Conservation (phyloP, 30 jellyfish, hydroid and myxozoan genomes). For the Morbakka virulenta region DNA sequence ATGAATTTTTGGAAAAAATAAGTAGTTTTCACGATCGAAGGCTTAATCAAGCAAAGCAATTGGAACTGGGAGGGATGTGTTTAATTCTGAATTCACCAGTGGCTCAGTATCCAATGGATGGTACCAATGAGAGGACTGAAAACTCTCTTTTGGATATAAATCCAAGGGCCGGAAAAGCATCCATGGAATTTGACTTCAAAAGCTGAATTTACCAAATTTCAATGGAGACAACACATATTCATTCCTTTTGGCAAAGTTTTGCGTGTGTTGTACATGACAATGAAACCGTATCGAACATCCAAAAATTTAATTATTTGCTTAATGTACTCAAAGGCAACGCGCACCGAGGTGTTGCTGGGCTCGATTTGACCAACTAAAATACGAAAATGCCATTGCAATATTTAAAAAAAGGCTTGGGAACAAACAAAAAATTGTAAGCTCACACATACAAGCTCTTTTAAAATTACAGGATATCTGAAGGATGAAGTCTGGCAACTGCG, state of each 20-base stretch:
- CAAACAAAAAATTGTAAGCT: slow-evolving; percentile 18
- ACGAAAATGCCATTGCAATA: slow-evolving; percentile 11
- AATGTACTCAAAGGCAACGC: slow-evolving; percentile 50
- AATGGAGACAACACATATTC: slow-evolving; percentile 43
- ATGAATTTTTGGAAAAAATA: too few species aligned
- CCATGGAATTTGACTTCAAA: slow-evolving; percentile 44
- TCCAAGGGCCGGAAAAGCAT: too few species aligned
- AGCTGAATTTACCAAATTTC: slow-evolving; percentile 18
- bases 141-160: too few species aligned
- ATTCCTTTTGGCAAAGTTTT: slow-evolving; percentile 56
- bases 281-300: slow-evolving; percentile 23
- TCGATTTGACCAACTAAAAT: slow-evolving; percentile 32
- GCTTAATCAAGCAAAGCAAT: too few species aligned
- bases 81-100: too few species aligned
- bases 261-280: slow-evolving; percentile 50
- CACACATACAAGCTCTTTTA: slow-evolving; percentile 49
- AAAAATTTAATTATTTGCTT: slow-evolving; percentile 47
- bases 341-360: slow-evolving; percentile 19
- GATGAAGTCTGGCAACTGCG: background rate
- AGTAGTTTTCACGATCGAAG: too few species aligned
- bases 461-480: background rate
- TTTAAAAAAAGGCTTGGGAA: slow-evolving; percentile 32
- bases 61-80: too few species aligned
- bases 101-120: too few species aligned
- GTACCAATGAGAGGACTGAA: too few species aligned